phyloP scores from a whole-genome alignment of 1,140 invertebrate species.

The Neodiprion virginianus region DNA sequence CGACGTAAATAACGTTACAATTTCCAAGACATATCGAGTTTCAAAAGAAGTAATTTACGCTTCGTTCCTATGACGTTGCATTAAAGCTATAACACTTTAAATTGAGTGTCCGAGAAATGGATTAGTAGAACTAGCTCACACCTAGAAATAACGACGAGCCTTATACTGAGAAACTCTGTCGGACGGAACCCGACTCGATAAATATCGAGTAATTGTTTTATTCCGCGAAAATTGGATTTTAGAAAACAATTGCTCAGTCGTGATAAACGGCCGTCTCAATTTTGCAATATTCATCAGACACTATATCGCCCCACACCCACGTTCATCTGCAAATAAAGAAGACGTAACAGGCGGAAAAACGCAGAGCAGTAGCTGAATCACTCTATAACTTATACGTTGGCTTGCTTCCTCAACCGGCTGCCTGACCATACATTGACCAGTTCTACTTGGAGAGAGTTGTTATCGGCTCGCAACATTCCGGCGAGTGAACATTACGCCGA shows the following conservation, averaged over 20 bases:
- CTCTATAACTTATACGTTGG: background rate
- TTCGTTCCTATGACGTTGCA: background rate
- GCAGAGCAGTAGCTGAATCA: no score
- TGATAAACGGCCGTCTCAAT: no score
- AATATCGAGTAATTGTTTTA: no score
- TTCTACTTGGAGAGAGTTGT: background rate
- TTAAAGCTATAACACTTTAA: background rate
- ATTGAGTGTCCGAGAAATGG: slow-evolving; percentile 36
- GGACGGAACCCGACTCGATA: no score
- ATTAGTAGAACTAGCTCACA: slow-evolving; percentile 50
- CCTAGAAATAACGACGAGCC: slow-evolving; percentile 44
- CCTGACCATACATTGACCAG: background rate
- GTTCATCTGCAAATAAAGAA: no score
- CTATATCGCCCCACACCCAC: no score
- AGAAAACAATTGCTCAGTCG: no score
- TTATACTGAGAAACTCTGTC: slow-evolving; percentile 11
- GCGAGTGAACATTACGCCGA: background rate
- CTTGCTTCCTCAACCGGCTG: background rate
- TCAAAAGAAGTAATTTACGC: background rate
- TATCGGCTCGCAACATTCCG: background rate
- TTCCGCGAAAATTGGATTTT: no score
- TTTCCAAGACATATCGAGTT: background rate
- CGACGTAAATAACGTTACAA: no score
- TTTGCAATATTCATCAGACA: no score
- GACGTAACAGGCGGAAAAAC: no score